A percentile compares a stretch with the other conserved stretches of the same genome.
Conservation (phyloP, 2,888 invertebrate species). For the Sinodicranocentrus sp. region DNA sequence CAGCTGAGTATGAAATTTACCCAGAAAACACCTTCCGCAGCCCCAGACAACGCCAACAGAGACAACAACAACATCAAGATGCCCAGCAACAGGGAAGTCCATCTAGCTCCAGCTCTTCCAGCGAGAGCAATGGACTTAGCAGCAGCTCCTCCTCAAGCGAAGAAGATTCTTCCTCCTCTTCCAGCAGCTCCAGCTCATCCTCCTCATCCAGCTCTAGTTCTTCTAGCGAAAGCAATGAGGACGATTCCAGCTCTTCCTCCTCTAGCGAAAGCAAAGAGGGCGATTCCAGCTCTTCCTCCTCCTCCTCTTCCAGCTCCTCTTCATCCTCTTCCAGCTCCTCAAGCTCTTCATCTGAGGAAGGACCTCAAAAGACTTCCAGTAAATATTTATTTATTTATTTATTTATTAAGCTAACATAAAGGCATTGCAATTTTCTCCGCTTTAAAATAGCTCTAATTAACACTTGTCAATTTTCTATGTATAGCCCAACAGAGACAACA, state of each 20-base stretch:
- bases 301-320: neutral
- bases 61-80: neutral
- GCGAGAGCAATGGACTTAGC: neutral
- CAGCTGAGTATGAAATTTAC: conserved; percentile 45
- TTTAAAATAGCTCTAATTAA: too few relatives aligned
- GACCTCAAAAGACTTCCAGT: neutral
- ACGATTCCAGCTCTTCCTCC: neutral
- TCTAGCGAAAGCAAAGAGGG: conserved; percentile 27
- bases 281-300: neutral
- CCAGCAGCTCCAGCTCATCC: conserved; percentile 22
- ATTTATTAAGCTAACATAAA: too few relatives aligned
- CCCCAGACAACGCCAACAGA: neutral
- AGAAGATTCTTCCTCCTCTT: neutral
- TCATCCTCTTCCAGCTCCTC: neutral
- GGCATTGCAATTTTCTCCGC: too few relatives aligned
- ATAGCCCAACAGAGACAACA: neutral
- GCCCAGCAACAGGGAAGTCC: neutral
- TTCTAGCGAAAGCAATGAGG: conserved; percentile 4
- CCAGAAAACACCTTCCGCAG: neutral
- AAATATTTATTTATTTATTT: too few relatives aligned
- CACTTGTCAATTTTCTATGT: neutral
- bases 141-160: neutral
- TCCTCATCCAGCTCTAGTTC: conserved; percentile 17
- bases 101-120: neutral
- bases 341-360: conserved; percentile 24